Evolutionary conservation across 2,888 invertebrate genomes (phyloP).

Genomic region (Apamea epomidion): DNA sequence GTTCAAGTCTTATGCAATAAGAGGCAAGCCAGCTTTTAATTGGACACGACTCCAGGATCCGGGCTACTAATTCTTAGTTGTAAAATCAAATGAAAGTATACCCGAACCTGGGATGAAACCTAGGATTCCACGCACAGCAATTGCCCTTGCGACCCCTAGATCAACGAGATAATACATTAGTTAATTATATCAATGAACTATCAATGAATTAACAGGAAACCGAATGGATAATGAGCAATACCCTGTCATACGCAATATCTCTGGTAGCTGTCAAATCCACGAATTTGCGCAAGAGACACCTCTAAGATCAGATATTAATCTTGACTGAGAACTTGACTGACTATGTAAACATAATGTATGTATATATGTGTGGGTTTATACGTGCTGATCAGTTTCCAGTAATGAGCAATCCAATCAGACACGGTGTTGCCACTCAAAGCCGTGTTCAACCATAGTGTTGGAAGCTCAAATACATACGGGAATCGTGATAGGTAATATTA

Average conservation of each 20-base stretch:
- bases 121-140: not conserved
- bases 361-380: not conserved
- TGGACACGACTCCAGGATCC: not conserved
- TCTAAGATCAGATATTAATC: constrained; percentile 29
- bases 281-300: constrained; percentile 5
- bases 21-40: no score
- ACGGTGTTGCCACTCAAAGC: constrained; percentile 18
- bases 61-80: not conserved
- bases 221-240: constrained; percentile 28
- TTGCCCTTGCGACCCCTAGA: no score
- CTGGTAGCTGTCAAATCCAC: constrained; percentile 30
- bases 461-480: constrained; percentile 1
- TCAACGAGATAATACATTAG: not conserved
- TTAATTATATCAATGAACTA: constrained; percentile 2
- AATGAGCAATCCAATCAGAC: constrained; percentile 39
- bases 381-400: constrained; percentile 33
- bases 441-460: constrained; percentile 24
- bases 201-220: constrained; percentile 7
- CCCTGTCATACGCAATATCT: constrained; percentile 6
- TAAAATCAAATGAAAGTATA: not conserved
- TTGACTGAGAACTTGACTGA: constrained; percentile 13
- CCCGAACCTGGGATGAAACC: not conserved
- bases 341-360: constrained; percentile 5
- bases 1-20: not conserved
- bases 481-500: not conserved